phyloP scores from a whole-genome alignment of 2,113 vertebrate genomes.

The Daboia siamensis region DNA sequence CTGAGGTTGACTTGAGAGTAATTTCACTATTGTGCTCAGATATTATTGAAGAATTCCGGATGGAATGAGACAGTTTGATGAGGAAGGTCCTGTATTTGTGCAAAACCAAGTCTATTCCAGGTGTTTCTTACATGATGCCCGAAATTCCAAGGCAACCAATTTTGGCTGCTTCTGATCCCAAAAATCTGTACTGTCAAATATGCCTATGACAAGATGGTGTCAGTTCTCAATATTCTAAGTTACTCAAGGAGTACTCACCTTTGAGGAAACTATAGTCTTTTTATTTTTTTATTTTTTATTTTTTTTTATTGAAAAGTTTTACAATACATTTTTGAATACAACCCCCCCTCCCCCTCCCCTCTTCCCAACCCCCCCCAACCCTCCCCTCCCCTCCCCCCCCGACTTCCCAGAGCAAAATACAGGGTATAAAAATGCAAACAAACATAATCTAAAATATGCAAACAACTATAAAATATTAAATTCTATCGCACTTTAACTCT shows the following conservation, averaged over 20 bases:
- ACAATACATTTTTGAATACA: too few species aligned
- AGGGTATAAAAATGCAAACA: too few species aligned
- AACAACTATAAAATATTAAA: too few species aligned
- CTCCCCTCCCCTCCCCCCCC: too few species aligned
- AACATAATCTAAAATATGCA: too few species aligned
- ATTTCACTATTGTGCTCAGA: not conserved
- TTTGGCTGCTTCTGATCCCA: not conserved
- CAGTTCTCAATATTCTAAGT: not conserved
- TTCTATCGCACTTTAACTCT: too few species aligned
- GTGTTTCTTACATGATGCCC: not conserved
- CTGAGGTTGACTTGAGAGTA: not conserved
- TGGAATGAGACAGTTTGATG: not conserved
- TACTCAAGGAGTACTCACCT: not conserved
- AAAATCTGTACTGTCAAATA: not conserved
- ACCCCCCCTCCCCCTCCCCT: too few species aligned
- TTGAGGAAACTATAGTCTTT: not conserved
- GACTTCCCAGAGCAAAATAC: too few species aligned
- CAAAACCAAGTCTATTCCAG: not conserved
- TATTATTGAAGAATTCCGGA: not conserved
- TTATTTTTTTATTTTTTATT: too few species aligned
- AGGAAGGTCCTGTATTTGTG: not conserved
- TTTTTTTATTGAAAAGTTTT: too few species aligned
- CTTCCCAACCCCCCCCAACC: too few species aligned
- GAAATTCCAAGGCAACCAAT: not conserved
- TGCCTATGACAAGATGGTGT: not conserved